These are phyloP conservation scores for Heliconius nattereri DNA, from an alignment of 1,140 invertebrate species.

Conservation along the genomic window DNA sequence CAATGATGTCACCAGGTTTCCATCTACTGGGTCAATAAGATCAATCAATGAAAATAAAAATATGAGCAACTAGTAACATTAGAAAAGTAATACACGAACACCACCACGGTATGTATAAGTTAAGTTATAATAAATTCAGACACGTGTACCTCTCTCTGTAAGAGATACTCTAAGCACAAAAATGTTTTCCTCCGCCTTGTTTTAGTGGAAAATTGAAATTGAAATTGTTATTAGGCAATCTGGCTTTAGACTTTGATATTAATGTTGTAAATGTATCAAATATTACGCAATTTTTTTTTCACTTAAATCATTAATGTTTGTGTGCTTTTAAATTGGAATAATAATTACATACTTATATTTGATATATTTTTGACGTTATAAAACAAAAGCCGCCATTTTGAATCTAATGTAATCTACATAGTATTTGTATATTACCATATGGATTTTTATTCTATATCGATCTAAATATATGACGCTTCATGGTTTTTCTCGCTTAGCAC, in stretches of 20 bases:
- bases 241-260: constrained; percentile 31
- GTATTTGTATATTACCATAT: too few species aligned
- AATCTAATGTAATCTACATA: background rate
- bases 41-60: too few species aligned
- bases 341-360: background rate
- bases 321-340: background rate
- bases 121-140: constrained; percentile 35
- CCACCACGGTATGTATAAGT: constrained; percentile 4
- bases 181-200: constrained; percentile 37
- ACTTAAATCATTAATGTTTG: background rate
- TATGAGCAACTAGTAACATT: background rate
- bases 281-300: constrained; percentile 5
- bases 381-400: background rate
- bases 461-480: too few species aligned
- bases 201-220: constrained; percentile 42
- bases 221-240: constrained; percentile 35
- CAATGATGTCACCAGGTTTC: too few species aligned
- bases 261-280: constrained; percentile 22
- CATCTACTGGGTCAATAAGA: too few species aligned
- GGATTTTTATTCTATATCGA: too few species aligned
- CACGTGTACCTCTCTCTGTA: constrained; percentile 35
- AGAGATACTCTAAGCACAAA: constrained; percentile 35
- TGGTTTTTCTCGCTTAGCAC: too few species aligned
- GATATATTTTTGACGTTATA: background rate
- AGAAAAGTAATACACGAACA: constrained; percentile 15